A percentile compares a stretch with the other conserved stretches of the same genome.
phyloP scores from a whole-genome alignment of 2,888 invertebrate genomes.

The Autographa gamma region DNA sequence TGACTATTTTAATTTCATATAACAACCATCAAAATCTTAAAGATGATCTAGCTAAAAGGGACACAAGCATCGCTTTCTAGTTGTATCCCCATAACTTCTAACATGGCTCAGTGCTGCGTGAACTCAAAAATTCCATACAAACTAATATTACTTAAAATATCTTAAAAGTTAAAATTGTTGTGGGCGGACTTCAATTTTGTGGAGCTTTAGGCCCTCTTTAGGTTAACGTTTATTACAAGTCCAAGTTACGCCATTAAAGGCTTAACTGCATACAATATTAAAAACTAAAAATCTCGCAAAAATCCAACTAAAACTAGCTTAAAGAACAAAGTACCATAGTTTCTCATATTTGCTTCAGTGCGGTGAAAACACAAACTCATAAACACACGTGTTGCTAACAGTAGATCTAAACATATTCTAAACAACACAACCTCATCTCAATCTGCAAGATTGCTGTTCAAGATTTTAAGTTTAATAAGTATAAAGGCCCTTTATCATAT shows the following conservation, averaged over 20 bases:
- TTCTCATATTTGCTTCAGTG: constrained; percentile 4
- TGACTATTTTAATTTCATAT: too few relatives aligned
- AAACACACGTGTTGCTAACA: constrained; percentile 1
- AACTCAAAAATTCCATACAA: constrained; percentile 19
- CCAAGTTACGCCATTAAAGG: not conserved
- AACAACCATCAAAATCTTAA: too few relatives aligned
- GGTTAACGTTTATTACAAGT: constrained; percentile 8
- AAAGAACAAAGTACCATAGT: not conserved
- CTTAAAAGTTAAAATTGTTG: constrained; percentile 29
- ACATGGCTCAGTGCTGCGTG: not conserved
- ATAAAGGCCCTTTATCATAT: not conserved
- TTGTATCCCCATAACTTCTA: too few relatives aligned
- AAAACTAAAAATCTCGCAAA: not conserved
- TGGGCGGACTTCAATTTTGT: constrained; percentile 17
- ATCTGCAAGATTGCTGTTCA: not conserved
- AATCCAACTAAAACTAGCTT: not conserved
- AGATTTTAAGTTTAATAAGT: not conserved
- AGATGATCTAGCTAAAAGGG: too few relatives aligned
- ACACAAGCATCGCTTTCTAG: too few relatives aligned
- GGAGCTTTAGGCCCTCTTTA: constrained; percentile 10
- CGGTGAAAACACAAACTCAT: not conserved
- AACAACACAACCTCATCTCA: not conserved
- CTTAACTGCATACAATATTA: not conserved
- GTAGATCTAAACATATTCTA: not conserved
- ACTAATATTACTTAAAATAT: constrained; percentile 20